Conservation (phyloP, 2,888 invertebrate genomes). For the Gortyna flavago region DNA sequence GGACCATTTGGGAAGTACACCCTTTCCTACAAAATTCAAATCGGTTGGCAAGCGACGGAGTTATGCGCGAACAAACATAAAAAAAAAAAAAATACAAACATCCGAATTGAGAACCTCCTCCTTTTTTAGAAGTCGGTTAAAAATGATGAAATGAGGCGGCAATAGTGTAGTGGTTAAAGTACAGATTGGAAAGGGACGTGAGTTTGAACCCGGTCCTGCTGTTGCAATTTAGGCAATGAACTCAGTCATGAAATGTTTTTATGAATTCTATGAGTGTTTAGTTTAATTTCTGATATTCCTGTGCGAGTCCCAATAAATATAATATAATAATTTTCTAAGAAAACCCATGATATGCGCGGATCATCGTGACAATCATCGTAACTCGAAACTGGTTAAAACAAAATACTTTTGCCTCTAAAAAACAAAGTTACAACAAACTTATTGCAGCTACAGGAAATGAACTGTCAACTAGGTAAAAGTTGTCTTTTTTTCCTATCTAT, state of each 20-base stretch:
- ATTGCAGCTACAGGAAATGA: conserved; percentile 9
- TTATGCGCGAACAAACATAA: no score
- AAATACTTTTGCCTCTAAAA: not conserved
- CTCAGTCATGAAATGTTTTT: not conserved
- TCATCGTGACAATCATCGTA: not conserved
- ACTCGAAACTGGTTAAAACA: not conserved
- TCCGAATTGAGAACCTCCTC: no score
- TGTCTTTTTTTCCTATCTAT: not conserved
- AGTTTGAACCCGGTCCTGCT: not conserved
- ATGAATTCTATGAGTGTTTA: no score
- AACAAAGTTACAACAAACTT: not conserved
- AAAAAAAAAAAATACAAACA: no score
- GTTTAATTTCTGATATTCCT: no score
- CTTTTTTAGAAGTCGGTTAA: no score
- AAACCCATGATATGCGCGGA: not conserved
- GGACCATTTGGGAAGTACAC: no score
- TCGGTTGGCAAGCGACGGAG: no score
- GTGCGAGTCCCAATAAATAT: not conserved
- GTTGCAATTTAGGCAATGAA: conserved; percentile 9
- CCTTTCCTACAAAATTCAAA: no score
- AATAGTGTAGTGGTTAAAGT: not conserved
- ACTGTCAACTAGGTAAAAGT: not conserved
- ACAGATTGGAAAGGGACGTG: not conserved
- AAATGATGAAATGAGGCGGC: no score
- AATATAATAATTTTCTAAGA: no score